These are phyloP conservation scores for Phalacrocorax pelagicus DNA, from an alignment of 2,113 vertebrate genomes.

Conservation along the genomic window DNA sequence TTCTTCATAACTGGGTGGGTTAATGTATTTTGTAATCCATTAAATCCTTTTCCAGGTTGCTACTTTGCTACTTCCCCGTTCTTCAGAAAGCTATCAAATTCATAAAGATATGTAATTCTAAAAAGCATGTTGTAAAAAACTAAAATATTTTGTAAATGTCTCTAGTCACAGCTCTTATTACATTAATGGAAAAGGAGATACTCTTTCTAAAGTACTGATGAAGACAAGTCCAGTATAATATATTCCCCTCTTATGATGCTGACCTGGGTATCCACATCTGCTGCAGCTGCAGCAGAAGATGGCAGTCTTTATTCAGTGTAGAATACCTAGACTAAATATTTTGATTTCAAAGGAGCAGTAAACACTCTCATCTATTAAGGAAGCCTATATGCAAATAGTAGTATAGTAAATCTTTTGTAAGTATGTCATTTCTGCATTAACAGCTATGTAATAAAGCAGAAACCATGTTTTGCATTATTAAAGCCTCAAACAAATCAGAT, in stretches of 20 bases:
- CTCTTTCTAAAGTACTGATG: not conserved
- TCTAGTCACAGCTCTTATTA: not conserved
- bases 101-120: not conserved
- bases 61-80: not conserved
- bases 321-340: not conserved
- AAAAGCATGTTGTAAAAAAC: not conserved
- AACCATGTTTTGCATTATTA: constrained; percentile 58
- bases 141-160: not conserved
- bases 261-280: not conserved
- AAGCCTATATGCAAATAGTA: constrained; percentile 41
- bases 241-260: not conserved
- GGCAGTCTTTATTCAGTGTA: constrained; percentile 49
- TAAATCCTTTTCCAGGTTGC: not conserved
- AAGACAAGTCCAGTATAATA: not conserved
- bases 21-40: not conserved
- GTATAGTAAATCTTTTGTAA: constrained; percentile 58
- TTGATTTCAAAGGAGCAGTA: constrained; percentile 14
- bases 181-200: not conserved
- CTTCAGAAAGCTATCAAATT: not conserved
- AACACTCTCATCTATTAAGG: constrained; percentile 16
- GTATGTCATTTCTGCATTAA: constrained; percentile 51
- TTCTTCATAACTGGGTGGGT: not conserved
- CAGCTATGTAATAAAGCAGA: constrained; percentile 40
- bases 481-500: constrained; percentile 40
- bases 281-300: constrained; percentile 42